Evolutionary conservation across 2,888 invertebrate species (phyloP).

Genomic region (Anticlea derivata): DNA sequence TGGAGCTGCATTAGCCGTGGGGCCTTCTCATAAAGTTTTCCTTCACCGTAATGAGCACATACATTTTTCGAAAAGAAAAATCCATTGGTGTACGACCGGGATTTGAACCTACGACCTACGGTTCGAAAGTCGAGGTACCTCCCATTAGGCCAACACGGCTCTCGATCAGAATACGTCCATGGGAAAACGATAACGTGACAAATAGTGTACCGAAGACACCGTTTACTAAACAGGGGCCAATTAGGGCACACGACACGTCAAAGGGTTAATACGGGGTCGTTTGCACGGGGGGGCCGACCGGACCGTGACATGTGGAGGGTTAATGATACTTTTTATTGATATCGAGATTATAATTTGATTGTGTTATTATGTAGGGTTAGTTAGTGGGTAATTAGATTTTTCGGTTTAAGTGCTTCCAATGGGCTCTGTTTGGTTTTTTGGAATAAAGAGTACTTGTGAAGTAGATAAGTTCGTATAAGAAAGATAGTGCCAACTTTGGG

Average conservation of each 20-base stretch:
- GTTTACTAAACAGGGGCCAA: constrained; percentile 72
- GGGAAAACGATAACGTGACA: constrained; percentile 63
- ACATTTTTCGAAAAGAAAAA: no score
- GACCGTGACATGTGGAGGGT: constrained; percentile 38
- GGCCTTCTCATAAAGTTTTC: no score
- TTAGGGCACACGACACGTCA: constrained; percentile 77
- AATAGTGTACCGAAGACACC: constrained; percentile 61
- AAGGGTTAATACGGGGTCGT: constrained; percentile 72
- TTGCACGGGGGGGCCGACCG: constrained; percentile 40
- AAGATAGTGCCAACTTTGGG: no score
- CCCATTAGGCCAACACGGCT: no score
- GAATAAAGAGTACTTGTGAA: not conserved
- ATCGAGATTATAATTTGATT: constrained; percentile 38
- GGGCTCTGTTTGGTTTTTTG: constrained; percentile 15
- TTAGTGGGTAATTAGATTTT: constrained; percentile 25
- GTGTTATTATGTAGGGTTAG: constrained; percentile 35
- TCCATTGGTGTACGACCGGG: no score
- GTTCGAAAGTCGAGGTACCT: no score
- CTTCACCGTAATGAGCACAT: no score
- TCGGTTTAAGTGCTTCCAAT: constrained; percentile 17
- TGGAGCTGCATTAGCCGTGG: no score
- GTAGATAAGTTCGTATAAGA: no score
- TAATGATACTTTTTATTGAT: constrained; percentile 46
- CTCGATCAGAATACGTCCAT: constrained; percentile 54
- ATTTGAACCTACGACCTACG: no score